A percentile compares a stretch with the other conserved stretches of the same genome.
These are phyloP conservation scores for Hippocampus comes DNA, from an alignment of 2,113 vertebrate genomes.

Conservation along the genomic window DNA sequence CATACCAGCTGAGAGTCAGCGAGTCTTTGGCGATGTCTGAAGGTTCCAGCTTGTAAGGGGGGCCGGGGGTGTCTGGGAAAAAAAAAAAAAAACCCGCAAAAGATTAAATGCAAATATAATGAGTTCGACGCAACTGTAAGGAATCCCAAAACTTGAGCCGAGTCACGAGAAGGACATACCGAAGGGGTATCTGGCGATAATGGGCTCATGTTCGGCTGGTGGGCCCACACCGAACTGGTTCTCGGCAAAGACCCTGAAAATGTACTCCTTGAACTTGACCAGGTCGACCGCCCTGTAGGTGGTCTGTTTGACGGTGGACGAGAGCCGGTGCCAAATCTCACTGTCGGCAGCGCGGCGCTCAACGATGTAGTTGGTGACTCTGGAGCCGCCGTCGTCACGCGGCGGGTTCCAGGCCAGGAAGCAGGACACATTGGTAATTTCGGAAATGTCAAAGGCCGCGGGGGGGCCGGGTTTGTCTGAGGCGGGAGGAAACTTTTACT, in stretches of 20 bases:
- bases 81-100: not conserved
- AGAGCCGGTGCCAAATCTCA: slow-evolving; percentile 93
- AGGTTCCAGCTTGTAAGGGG: slow-evolving; percentile 86
- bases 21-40: slow-evolving; percentile 92
- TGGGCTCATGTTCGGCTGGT: slow-evolving; percentile 79
- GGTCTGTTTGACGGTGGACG: slow-evolving; percentile 93
- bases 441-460: slow-evolving; percentile 94
- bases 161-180: slow-evolving; percentile 72
- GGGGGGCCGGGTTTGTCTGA: slow-evolving; percentile 95
- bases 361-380: slow-evolving; percentile 91
- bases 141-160: not conserved
- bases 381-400: slow-evolving; percentile 93
- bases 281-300: slow-evolving; percentile 86
- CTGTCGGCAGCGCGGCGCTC: slow-evolving; percentile 85
- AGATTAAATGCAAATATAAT: not conserved
- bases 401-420: slow-evolving; percentile 97
- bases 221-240: slow-evolving; percentile 94
- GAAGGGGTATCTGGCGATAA: slow-evolving; percentile 89
- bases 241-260: slow-evolving; percentile 94
- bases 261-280: slow-evolving; percentile 87
- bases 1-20: slow-evolving; percentile 88
- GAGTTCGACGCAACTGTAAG: no score
- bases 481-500: not conserved
- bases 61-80: slow-evolving; percentile 85
- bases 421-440: slow-evolving; percentile 91